phyloP scores from a whole-genome alignment of 2,113 vertebrate genomes.

The Enhydra lutris region DNA sequence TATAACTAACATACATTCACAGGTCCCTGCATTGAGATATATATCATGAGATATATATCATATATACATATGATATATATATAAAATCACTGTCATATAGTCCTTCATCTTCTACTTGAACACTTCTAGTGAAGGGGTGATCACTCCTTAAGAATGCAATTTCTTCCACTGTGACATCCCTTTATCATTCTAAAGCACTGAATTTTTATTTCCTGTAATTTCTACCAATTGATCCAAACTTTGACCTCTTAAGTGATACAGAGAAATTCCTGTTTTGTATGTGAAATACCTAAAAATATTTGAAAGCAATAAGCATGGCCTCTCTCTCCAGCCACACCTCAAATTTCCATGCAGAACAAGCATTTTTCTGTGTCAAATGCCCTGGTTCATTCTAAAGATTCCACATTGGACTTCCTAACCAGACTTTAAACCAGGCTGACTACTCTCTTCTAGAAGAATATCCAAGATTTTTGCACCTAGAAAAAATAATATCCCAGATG shows the following conservation, averaged over 20 bases:
- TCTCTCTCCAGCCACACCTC: not conserved
- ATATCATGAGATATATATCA: too few relatives aligned
- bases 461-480: not conserved
- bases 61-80: too few relatives aligned
- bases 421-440: not conserved
- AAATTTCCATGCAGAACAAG: not conserved
- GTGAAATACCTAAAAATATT: not conserved
- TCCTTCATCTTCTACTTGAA: not conserved
- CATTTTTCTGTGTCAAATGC: not conserved
- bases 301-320: not conserved
- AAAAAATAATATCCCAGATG: not conserved
- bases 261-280: not conserved
- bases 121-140: not conserved
- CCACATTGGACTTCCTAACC: not conserved
- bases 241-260: not conserved
- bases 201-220: not conserved
- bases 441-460: not conserved
- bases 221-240: not conserved
- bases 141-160: not conserved
- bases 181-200: slow-evolving; percentile 1
- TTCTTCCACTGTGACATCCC: not conserved
- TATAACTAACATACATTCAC: too few relatives aligned
- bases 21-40: too few relatives aligned
- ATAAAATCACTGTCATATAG: not conserved
- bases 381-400: not conserved